Conservation (phyloP, 2,113 vertebrate genomes). For the Hylia prasina region DNA sequence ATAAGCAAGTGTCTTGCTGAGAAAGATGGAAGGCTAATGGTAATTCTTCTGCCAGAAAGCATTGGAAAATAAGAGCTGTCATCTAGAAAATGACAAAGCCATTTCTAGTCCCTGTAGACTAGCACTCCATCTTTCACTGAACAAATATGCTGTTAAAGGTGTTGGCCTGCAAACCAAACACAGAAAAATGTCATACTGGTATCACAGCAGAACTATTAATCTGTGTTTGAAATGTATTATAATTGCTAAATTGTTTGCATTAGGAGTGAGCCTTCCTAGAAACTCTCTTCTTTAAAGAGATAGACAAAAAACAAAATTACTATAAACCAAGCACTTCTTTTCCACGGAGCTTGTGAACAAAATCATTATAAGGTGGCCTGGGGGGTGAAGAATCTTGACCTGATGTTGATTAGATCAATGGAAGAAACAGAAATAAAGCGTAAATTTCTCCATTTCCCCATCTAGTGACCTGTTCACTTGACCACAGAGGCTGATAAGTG, state of each 20-base stretch:
- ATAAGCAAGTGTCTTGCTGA: constrained; percentile 69
- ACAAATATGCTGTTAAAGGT: constrained; percentile 63
- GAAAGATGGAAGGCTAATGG: constrained; percentile 66
- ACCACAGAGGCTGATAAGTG: background rate
- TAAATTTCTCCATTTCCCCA: background rate
- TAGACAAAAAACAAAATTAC: background rate
- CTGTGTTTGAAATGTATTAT: background rate
- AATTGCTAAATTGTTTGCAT: background rate
- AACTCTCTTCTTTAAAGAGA: background rate
- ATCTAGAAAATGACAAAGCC: constrained; percentile 76
- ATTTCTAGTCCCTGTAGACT: constrained; percentile 70
- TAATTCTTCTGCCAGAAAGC: constrained; percentile 63
- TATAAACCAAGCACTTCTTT: background rate
- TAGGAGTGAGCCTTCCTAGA: background rate
- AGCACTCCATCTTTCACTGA: constrained; percentile 63
- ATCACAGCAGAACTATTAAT: background rate
- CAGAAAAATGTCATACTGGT: constrained; percentile 16
- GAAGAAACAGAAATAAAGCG: background rate
- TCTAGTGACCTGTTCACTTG: background rate
- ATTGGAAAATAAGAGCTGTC: constrained; percentile 73
- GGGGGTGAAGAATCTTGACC: background rate
- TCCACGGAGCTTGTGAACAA: background rate
- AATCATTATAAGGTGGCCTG: background rate
- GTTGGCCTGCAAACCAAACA: constrained; percentile 57
- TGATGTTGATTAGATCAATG: background rate